Percentiles rank a stretch among this genome's conserved stretches.
Evolutionary conservation across 2,113 vertebrate species (phyloP).

Genomic region (Lepidothrix coronata): DNA sequence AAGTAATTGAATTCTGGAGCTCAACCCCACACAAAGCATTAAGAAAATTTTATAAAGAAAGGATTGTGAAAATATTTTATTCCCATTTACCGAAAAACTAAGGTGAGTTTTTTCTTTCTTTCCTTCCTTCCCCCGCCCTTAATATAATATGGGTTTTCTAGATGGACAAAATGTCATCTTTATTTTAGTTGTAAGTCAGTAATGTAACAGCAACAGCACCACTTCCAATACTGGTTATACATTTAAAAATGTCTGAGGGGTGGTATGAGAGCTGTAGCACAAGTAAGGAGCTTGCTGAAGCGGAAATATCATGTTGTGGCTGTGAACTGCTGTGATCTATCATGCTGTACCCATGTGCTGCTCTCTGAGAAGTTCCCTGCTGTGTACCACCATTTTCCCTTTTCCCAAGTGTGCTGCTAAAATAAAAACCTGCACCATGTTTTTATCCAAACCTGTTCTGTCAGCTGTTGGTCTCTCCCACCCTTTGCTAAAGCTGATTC

Average conservation of each 20-base stretch:
- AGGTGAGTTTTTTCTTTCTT: background rate
- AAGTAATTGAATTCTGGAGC: background rate
- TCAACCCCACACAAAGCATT: background rate
- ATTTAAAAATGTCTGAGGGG: background rate
- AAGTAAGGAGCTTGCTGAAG: background rate
- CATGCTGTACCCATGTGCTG: background rate
- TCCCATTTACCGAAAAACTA: background rate
- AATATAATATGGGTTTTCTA: background rate
- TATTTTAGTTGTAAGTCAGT: background rate
- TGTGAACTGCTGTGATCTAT: background rate
- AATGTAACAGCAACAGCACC: background rate
- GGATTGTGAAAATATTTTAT: background rate
- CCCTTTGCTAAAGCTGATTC: background rate
- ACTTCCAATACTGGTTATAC: background rate
- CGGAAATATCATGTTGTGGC: background rate
- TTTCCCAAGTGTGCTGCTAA: background rate
- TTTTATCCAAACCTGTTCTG: background rate
- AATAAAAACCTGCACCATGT: background rate
- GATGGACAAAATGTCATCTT: background rate
- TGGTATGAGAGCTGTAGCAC: background rate
- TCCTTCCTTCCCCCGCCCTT: rapidly evolving
- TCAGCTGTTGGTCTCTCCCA: background rate
- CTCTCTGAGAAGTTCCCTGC: background rate
- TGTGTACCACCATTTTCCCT: background rate
- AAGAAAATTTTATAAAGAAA: background rate